Conservation (phyloP, 2,888 invertebrate species). For the Tetropium fuscum region DNA sequence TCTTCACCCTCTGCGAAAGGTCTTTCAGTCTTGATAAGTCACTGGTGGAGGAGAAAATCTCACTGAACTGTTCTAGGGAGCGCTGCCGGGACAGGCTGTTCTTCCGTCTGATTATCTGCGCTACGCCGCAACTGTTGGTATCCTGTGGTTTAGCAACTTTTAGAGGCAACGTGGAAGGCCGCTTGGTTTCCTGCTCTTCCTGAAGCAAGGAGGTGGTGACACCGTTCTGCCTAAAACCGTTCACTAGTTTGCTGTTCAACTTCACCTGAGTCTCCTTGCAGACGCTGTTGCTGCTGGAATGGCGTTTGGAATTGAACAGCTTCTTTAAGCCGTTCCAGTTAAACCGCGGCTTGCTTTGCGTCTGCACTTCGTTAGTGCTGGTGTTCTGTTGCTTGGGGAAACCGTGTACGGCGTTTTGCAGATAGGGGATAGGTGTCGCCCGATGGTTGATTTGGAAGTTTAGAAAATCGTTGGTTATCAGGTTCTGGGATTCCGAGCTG, state of each 20-base stretch:
- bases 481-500: constrained; percentile 66
- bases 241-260: constrained; percentile 68
- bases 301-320: constrained; percentile 61
- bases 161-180: constrained; percentile 67
- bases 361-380: constrained; percentile 48
- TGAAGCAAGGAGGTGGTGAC: constrained; percentile 67
- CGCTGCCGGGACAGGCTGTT: constrained; percentile 71
- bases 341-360: constrained; percentile 55
- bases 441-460: constrained; percentile 65
- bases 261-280: constrained; percentile 65
- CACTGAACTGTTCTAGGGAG: constrained; percentile 81
- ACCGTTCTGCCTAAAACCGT: constrained; percentile 64
- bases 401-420: constrained; percentile 78
- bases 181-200: constrained; percentile 54
- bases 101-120: constrained; percentile 60
- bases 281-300: constrained; percentile 43
- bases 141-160: constrained; percentile 54
- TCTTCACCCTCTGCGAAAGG: constrained; percentile 82
- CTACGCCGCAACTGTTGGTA: constrained; percentile 58
- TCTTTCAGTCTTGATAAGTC: constrained; percentile 77
- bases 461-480: constrained; percentile 68
- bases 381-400: constrained; percentile 64
- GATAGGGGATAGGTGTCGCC: constrained; percentile 76
- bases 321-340: constrained; percentile 69
- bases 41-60: constrained; percentile 78